Evolutionary conservation across 1,140 invertebrate species (phyloP).

Genomic region (Muscidifurax raptorellus): DNA sequence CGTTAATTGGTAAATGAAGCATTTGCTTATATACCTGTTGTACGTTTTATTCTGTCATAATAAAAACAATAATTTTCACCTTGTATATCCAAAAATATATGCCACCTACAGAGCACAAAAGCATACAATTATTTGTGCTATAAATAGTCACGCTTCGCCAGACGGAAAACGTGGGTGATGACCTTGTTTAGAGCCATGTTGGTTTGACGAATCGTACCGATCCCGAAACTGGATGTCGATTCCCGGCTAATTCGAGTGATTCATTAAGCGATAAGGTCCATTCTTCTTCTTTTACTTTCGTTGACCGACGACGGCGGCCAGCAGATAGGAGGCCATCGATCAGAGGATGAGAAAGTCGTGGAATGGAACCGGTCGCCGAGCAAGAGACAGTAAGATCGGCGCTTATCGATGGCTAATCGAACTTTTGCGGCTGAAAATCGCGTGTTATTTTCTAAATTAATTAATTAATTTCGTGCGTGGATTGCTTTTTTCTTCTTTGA

Average conservation of each 20-base stretch:
- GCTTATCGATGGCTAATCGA: neutral
- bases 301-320: neutral
- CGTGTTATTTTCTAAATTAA: too few relatives aligned
- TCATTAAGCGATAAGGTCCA: neutral
- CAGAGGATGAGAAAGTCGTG: neutral
- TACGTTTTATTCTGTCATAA: too few relatives aligned
- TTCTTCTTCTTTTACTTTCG: slow-evolving; percentile 1
- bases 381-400: neutral
- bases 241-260: neutral
- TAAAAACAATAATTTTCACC: neutral
- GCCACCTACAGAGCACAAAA: neutral
- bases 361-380: too few relatives aligned
- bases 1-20: too few relatives aligned
- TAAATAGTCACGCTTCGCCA: neutral
- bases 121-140: neutral
- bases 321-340: neutral
- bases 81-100: neutral
- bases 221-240: neutral
- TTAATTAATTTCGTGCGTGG: too few relatives aligned
- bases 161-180: neutral
- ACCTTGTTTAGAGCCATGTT: neutral
- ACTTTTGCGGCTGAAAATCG: too few relatives aligned
- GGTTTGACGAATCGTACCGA: neutral
- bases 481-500: too few relatives aligned
- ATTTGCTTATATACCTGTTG: too few relatives aligned